Conservation (phyloP, 2,888 invertebrate genomes). For the Aporophyla lueneburgensis region DNA sequence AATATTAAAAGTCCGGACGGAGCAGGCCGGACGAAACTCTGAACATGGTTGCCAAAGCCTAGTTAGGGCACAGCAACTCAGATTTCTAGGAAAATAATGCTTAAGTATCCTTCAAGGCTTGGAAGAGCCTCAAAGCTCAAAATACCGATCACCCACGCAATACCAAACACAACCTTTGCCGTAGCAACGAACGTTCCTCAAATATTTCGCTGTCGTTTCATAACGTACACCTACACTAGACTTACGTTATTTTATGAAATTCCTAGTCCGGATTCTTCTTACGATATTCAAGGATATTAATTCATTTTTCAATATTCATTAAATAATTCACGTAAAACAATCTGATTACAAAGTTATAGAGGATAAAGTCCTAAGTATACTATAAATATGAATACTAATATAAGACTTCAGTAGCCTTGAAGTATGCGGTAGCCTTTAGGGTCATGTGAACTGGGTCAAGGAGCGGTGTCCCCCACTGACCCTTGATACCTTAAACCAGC, state of each 20-base stretch:
- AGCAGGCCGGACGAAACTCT: too few species aligned
- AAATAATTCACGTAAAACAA: background rate
- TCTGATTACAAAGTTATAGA: constrained; percentile 3
- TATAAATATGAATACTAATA: background rate
- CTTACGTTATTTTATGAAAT: background rate
- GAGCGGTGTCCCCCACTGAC: constrained; percentile 48
- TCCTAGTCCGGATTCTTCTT: background rate
- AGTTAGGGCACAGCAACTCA: background rate
- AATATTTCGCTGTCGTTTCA: background rate
- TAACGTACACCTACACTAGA: background rate
- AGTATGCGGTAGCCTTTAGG: constrained; percentile 4
- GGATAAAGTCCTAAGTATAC: constrained; percentile 7
- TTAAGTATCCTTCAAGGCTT: background rate
- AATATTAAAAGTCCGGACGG: too few species aligned
- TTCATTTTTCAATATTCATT: background rate
- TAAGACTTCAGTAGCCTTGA: constrained; percentile 20
- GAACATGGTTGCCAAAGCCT: too few species aligned
- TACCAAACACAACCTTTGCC: too few species aligned
- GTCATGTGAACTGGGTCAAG: constrained; percentile 57
- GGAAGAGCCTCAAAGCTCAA: background rate
- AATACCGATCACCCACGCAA: background rate
- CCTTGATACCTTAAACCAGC: constrained; percentile 21
- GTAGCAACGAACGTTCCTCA: background rate
- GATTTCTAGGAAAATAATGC: background rate
- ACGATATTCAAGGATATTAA: background rate